phyloP scores from a whole-genome alignment of 2,797 vertebrate genomes.

The Nothura maculosa region DNA sequence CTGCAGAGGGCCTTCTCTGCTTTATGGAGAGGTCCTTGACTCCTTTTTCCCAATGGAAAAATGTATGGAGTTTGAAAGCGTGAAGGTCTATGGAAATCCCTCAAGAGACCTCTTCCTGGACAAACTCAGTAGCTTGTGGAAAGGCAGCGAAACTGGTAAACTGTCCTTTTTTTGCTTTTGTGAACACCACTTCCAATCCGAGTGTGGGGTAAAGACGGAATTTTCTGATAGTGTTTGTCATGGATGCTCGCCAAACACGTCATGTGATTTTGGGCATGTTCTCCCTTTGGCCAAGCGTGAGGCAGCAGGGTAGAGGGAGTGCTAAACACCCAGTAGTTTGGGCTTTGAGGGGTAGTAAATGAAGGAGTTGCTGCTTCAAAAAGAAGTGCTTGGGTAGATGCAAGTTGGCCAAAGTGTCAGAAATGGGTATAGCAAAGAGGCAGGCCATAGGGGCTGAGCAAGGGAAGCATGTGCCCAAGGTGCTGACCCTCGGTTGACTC shows the following conservation, averaged over 20 bases:
- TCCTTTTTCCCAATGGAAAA: not conserved
- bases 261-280: fast-evolving
- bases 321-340: not conserved
- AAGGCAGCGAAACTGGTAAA: not conserved
- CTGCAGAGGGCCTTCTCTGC: fast-evolving
- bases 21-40: not conserved
- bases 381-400: not conserved
- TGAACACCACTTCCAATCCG: not conserved
- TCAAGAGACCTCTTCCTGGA: not conserved
- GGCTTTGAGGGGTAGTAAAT: fast-evolving
- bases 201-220: not conserved
- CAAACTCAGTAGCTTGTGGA: not conserved
- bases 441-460: not conserved
- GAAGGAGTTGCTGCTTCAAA: not conserved
- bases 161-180: not conserved
- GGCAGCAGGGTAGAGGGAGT: fast-evolving
- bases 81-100: not conserved
- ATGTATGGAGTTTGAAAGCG: not conserved
- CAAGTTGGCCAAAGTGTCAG: fast-evolving
- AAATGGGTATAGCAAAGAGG: not conserved
- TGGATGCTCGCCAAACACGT: not conserved
- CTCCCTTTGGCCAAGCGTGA: not conserved
- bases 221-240: not conserved
- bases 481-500: not conserved
- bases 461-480: fast-evolving